Percentiles rank a stretch among this genome's conserved stretches.
Evolutionary conservation across 2,888 invertebrate species (phyloP).

Genomic region (Meandrusa payeni): DNA sequence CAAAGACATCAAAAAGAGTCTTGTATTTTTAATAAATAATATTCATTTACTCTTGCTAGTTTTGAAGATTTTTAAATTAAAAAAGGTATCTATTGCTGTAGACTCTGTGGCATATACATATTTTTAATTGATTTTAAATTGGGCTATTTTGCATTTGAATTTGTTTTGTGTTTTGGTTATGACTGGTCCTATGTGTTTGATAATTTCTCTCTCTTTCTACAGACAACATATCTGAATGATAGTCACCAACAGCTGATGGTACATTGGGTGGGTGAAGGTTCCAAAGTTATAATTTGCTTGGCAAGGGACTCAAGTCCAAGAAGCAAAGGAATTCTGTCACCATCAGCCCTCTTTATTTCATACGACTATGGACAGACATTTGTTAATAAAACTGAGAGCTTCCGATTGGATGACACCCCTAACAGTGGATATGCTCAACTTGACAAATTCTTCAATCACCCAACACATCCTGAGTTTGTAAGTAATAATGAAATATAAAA

Average conservation of each 20-base stretch:
- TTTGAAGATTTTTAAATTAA: too few relatives aligned
- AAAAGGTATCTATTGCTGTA: too few relatives aligned
- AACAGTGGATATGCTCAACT: constrained; percentile 84
- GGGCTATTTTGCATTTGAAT: neutral
- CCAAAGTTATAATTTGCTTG: constrained; percentile 92
- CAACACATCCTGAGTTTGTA: constrained; percentile 88
- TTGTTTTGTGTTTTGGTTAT: too few relatives aligned
- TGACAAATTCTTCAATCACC: constrained; percentile 92
- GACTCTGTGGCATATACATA: too few relatives aligned
- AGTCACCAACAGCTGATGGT: constrained; percentile 94
- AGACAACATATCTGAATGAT: constrained; percentile 90
- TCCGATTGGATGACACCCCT: constrained; percentile 77
- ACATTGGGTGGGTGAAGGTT: constrained; percentile 94
- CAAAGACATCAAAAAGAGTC: too few relatives aligned
- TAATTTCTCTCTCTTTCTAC: constrained; percentile 39
- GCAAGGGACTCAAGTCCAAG: constrained; percentile 86
- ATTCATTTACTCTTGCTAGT: too few relatives aligned
- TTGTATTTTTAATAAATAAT: too few relatives aligned
- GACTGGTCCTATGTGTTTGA: too few relatives aligned
- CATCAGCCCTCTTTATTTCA: constrained; percentile 91
- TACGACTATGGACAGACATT: constrained; percentile 93
- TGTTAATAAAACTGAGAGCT: constrained; percentile 85
- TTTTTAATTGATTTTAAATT: too few relatives aligned
- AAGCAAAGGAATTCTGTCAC: constrained; percentile 79
- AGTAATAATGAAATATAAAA: too few relatives aligned